Percentiles rank a stretch among this genome's conserved stretches.
Evolutionary conservation across 1,140 invertebrate genomes (phyloP).

Genomic region (Diabrotica virgifera): DNA sequence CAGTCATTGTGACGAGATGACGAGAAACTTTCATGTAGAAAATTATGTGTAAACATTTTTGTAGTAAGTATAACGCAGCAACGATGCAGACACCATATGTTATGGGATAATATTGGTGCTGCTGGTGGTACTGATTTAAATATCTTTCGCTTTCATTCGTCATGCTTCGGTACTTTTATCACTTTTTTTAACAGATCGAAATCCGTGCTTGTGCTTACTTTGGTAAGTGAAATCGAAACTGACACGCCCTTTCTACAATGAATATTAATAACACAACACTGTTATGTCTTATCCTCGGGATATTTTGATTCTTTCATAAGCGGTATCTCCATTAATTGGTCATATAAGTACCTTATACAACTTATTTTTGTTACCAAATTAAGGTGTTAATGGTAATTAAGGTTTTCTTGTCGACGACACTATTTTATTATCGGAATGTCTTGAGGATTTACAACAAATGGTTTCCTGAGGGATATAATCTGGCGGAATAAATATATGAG

Average conservation of each 20-base stretch:
- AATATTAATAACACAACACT: not conserved
- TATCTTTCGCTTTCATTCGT: not conserved
- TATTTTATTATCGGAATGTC: no score
- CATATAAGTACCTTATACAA: no score
- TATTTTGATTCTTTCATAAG: no score
- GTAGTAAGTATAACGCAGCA: not conserved
- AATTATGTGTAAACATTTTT: not conserved
- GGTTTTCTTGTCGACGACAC: no score
- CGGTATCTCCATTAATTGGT: no score
- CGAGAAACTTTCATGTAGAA: not conserved
- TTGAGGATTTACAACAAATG: no score
- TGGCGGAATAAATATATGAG: no score
- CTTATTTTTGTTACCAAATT: no score
- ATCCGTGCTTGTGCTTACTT: not conserved
- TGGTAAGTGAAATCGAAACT: not conserved
- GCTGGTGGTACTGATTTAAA: not conserved
- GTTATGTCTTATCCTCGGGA: no score
- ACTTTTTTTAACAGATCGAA: not conserved
- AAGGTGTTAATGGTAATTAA: no score
- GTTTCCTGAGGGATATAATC: no score
- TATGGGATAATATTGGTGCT: not conserved
- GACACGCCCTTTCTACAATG: not conserved
- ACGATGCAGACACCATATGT: not conserved
- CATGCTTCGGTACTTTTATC: not conserved
- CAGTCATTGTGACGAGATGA: not conserved